phyloP scores from a whole-genome alignment of 1,140 invertebrate species.

The Saxidomus purpurata region DNA sequence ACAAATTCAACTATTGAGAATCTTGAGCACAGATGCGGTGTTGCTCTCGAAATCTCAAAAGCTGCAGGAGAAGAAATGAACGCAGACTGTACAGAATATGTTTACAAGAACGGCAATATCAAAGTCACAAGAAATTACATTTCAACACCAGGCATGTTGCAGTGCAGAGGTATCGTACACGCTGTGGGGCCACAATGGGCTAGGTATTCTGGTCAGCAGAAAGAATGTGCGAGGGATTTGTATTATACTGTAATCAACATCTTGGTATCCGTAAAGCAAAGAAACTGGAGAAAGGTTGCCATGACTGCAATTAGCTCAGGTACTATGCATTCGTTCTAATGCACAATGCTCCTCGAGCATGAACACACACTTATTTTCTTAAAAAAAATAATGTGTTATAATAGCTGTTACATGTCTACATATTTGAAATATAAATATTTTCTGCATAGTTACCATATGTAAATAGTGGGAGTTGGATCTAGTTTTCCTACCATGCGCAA shows the following conservation, averaged over 20 bases:
- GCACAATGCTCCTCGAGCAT: too few species aligned
- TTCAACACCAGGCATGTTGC: constrained; percentile 61
- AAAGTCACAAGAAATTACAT: constrained; percentile 46
- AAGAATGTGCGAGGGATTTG: constrained; percentile 32
- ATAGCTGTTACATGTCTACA: too few species aligned
- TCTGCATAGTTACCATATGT: too few species aligned
- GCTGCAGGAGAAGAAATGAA: constrained; percentile 69
- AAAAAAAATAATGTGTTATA: too few species aligned
- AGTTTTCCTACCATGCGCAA: too few species aligned
- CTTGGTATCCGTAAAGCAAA: constrained; percentile 2
- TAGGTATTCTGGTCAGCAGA: constrained; percentile 38
- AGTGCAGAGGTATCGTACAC: constrained; percentile 66
- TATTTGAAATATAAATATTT: too few species aligned
- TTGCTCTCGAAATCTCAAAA: constrained; percentile 67
- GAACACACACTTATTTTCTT: too few species aligned
- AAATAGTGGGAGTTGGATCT: too few species aligned
- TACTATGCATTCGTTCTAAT: too few species aligned
- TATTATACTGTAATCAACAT: constrained; percentile 58
- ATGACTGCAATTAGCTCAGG: constrained; percentile 68
- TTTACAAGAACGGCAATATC: constrained; percentile 3
- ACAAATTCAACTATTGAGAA: constrained; percentile 71
- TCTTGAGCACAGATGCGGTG: constrained; percentile 68
- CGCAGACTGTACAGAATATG: constrained; percentile 63
- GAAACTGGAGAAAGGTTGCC: constrained; percentile 14
- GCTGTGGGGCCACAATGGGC: constrained; percentile 68